Conservation (phyloP, 2,113 vertebrate species). For the Caretta caretta region DNA sequence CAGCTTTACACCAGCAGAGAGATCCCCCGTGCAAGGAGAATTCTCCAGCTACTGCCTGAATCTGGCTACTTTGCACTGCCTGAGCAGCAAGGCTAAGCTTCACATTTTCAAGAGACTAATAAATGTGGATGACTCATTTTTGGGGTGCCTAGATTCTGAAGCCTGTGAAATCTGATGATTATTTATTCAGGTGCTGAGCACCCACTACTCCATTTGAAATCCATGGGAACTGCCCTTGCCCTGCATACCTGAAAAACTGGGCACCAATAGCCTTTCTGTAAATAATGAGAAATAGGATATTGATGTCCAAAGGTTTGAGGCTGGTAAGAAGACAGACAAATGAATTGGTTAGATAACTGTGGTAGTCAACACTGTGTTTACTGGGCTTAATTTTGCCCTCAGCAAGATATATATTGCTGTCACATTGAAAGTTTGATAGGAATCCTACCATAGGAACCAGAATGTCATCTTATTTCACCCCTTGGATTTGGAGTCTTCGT, state of each 20-base stretch:
- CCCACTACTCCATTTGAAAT: accelerated
- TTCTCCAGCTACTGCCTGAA: neutral
- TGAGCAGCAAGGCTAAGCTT: neutral
- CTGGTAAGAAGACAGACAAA: neutral
- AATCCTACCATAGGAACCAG: neutral
- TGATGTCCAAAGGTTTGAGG: neutral
- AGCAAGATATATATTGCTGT: neutral
- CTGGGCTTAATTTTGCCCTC: neutral
- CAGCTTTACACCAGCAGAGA: neutral
- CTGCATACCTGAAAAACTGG: accelerated
- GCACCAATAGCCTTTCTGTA: neutral
- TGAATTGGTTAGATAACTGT: neutral
- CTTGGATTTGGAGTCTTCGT: accelerated
- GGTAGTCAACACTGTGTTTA: neutral
- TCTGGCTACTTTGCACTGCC: neutral
- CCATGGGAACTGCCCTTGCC: neutral
- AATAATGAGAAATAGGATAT: neutral
- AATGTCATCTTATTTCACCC: neutral
- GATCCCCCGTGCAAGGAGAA: neutral
- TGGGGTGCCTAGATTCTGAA: neutral
- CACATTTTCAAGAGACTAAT: neutral
- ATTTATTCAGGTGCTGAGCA: neutral
- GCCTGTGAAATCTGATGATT: neutral
- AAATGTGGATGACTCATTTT: neutral
- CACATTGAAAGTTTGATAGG: neutral